Evolutionary conservation across 2,888 invertebrate genomes (phyloP).

Genomic region (Acholoe squamosa): DNA sequence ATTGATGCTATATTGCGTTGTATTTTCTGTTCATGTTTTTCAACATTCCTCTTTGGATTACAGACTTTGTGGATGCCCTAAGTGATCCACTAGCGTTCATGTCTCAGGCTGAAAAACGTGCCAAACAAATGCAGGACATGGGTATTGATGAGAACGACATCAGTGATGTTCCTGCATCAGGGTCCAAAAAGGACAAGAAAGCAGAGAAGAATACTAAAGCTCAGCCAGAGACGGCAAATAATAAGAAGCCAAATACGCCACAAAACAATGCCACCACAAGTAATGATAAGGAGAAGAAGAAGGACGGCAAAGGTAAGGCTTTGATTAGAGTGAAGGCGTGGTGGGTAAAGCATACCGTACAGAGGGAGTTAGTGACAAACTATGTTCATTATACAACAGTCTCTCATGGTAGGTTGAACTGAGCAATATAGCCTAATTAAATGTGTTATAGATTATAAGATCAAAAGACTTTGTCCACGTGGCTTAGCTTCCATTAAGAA

Average conservation of each 20-base stretch:
- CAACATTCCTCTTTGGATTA: not conserved
- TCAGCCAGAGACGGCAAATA: conserved; percentile 51
- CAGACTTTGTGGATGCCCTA: conserved; percentile 98
- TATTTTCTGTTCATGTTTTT: not conserved
- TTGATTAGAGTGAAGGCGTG: too few relatives aligned
- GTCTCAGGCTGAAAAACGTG: conserved; percentile 86
- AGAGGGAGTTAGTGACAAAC: too few relatives aligned
- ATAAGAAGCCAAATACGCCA: conserved; percentile 44
- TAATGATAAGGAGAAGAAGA: conserved; percentile 63
- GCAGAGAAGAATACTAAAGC: conserved; percentile 41
- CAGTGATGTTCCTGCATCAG: conserved; percentile 76
- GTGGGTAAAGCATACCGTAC: too few relatives aligned
- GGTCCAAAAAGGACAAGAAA: conserved; percentile 42
- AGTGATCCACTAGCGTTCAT: conserved; percentile 93
- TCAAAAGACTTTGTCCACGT: conserved; percentile 14
- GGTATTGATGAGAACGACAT: conserved; percentile 87
- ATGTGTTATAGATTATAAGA: too few relatives aligned
- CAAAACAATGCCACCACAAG: conserved; percentile 50
- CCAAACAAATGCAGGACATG: conserved; percentile 96
- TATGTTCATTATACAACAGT: too few relatives aligned
- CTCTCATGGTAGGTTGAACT: not conserved
- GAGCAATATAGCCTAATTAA: conserved; percentile 31
- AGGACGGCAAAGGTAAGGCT: conserved; percentile 50
- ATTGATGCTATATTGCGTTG: not conserved
- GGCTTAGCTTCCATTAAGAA: conserved; percentile 42